These are phyloP conservation scores for Martes martes DNA, from an alignment of 2,113 vertebrate genomes.

Conservation along the genomic window DNA sequence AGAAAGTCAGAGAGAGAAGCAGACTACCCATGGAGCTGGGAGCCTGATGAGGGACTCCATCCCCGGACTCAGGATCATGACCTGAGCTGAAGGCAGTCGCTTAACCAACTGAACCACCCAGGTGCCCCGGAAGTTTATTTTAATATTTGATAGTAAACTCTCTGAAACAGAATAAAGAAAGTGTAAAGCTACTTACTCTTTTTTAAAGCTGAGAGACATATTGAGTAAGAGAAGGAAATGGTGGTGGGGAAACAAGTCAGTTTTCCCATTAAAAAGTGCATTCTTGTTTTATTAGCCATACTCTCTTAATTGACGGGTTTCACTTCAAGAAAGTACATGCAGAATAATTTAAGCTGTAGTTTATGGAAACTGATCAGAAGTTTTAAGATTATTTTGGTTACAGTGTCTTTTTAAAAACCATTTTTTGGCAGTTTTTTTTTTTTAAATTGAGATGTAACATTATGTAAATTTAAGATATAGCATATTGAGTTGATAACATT, in stretches of 20 bases:
- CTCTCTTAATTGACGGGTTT: neutral
- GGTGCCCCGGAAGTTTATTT: neutral
- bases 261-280: neutral
- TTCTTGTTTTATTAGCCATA: neutral
- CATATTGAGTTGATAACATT: neutral
- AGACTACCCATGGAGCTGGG: no score
- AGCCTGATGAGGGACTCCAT: no score
- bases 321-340: neutral
- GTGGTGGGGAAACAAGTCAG: neutral
- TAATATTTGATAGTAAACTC: neutral
- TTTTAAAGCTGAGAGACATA: neutral
- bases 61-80: no score
- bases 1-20: no score
- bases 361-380: neutral
- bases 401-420: neutral
- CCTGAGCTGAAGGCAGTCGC: no score
- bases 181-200: neutral
- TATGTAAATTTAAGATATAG: neutral
- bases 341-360: neutral
- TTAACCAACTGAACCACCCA: no score
- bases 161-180: neutral
- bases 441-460: neutral
- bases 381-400: neutral
- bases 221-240: neutral
- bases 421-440: neutral